Evolutionary conservation across 2,113 vertebrate genomes (phyloP).

Genomic region (Etheostoma spectabile): DNA sequence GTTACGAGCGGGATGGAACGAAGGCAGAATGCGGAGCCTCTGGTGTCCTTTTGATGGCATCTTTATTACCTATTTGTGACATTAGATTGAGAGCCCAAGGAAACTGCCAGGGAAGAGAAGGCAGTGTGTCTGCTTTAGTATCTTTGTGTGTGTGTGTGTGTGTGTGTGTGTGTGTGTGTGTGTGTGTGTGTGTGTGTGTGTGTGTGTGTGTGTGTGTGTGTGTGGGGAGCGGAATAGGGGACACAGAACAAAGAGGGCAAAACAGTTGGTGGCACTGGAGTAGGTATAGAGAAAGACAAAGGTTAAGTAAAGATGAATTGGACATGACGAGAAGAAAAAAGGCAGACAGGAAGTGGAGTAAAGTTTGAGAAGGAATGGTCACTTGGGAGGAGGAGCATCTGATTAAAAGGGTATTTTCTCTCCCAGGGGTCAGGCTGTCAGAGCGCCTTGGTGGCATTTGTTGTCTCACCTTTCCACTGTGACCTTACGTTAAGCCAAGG

Average conservation of each 20-base stretch:
- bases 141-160: neutral
- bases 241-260: slow-evolving; percentile 32
- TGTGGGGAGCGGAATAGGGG: neutral
- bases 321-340: slow-evolving; percentile 40
- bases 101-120: slow-evolving; percentile 42
- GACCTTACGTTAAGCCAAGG: slow-evolving; percentile 78
- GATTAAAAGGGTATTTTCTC: slow-evolving; percentile 67
- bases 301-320: slow-evolving; percentile 66
- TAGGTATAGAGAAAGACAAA: slow-evolving; percentile 50
- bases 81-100: slow-evolving; percentile 57
- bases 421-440: slow-evolving; percentile 78
- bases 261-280: slow-evolving; percentile 22
- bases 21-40: slow-evolving; percentile 71
- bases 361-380: slow-evolving; percentile 27
- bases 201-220: slow-evolving; percentile 6
- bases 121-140: slow-evolving; percentile 11
- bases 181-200: neutral
- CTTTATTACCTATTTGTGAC: slow-evolving; percentile 80
- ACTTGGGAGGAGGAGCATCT: slow-evolving; percentile 34
- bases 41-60: slow-evolving; percentile 74
- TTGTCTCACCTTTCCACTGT: slow-evolving; percentile 74
- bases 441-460: slow-evolving; percentile 67
- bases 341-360: slow-evolving; percentile 26
- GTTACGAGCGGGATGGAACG: slow-evolving; percentile 69
- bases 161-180: slow-evolving; percentile 2